These are phyloP conservation scores for Marcusenius ussheri DNA, from an alignment of 2,113 vertebrate genomes.

Conservation along the genomic window DNA sequence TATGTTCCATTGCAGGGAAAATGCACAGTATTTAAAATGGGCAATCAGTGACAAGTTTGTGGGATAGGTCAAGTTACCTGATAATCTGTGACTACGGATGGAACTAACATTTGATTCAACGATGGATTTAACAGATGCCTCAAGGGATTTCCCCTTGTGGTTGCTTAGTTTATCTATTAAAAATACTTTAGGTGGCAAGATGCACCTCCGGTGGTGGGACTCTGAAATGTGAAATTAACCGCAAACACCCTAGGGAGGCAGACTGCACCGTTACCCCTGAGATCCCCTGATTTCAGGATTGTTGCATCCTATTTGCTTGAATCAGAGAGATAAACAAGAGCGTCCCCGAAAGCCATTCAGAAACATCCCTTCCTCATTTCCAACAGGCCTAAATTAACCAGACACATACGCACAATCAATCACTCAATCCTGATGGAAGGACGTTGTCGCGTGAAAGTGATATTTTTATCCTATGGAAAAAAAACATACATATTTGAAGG, in stretches of 20 bases:
- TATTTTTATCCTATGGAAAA: not conserved
- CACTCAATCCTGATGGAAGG: not conserved
- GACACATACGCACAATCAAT: not conserved
- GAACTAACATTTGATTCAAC: not conserved
- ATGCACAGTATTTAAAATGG: not conserved
- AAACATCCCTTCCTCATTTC: not conserved
- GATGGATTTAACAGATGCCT: not conserved
- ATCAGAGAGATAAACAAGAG: not conserved
- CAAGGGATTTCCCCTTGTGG: not conserved
- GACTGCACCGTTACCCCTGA: not conserved
- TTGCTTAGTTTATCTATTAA: not conserved
- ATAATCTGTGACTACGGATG: not conserved
- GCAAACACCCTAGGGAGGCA: not conserved
- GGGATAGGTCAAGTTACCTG: not conserved
- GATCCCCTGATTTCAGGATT: not conserved
- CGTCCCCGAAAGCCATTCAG: not conserved
- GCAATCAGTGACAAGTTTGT: not conserved
- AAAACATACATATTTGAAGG: not conserved
- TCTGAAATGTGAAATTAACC: not conserved
- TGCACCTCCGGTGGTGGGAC: not conserved
- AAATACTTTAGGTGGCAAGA: not conserved
- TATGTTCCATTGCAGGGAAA: not conserved
- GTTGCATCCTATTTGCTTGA: not conserved
- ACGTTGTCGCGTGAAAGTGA: not conserved
- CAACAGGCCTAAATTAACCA: not conserved